phyloP scores from a whole-genome alignment of 2,888 invertebrate genomes.

The Clivina fossor region DNA sequence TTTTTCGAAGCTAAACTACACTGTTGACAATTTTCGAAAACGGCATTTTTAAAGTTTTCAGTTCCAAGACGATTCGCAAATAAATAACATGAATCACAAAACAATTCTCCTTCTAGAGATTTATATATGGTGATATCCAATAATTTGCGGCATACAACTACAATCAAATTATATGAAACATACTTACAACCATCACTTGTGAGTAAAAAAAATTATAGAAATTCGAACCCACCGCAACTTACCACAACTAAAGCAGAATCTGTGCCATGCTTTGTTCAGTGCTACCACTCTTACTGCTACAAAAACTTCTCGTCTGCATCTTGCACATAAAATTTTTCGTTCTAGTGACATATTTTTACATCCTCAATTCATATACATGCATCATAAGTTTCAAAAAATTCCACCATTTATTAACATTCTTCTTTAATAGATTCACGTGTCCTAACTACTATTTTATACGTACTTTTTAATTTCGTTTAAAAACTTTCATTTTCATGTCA shows the following conservation, averaged over 20 bases:
- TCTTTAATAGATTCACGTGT: too few relatives aligned
- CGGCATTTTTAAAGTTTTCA: not conserved
- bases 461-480: too few relatives aligned
- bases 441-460: too few relatives aligned
- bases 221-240: constrained; percentile 40
- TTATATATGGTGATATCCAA: not conserved
- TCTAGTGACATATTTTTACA: too few relatives aligned
- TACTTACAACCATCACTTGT: not conserved
- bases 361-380: too few relatives aligned
- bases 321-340: too few relatives aligned
- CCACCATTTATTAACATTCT: too few relatives aligned
- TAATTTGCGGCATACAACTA: not conserved
- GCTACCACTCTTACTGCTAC: constrained; percentile 49
- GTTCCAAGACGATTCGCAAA: constrained; percentile 41
- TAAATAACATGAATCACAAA: constrained; percentile 18
- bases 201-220: not conserved
- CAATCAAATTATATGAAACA: not conserved
- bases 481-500: too few relatives aligned
- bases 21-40: too few relatives aligned
- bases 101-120: not conserved
- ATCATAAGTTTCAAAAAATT: too few relatives aligned
- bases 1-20: too few relatives aligned
- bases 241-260: constrained; percentile 52
- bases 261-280: constrained; percentile 51
- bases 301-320: constrained; percentile 51